phyloP scores from a whole-genome alignment of 2,113 vertebrate genomes.

The Melanotaenia duboulayi region DNA sequence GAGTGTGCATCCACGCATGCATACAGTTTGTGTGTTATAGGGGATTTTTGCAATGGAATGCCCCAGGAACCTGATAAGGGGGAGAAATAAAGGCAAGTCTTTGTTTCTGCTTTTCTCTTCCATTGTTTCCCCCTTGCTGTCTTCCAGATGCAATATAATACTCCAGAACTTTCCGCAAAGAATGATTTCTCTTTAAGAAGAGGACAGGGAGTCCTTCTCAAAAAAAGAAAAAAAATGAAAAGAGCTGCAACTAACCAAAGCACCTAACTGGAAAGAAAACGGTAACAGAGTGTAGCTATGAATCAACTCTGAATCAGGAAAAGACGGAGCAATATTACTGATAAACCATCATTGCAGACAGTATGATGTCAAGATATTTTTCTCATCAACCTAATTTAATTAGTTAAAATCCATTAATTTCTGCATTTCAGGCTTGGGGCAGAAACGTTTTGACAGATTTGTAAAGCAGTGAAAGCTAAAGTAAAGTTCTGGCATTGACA shows the following conservation, averaged over 20 bases:
- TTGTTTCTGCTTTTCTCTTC: slow-evolving; percentile 65
- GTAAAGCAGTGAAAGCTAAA: no score
- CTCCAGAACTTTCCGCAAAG: slow-evolving; percentile 34
- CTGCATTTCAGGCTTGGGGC: no score
- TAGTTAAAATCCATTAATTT: no score
- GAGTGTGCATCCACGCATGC: slow-evolving; percentile 37
- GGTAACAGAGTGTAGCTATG: background rate
- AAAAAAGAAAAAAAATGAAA: slow-evolving; percentile 11
- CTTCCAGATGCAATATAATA: slow-evolving; percentile 74
- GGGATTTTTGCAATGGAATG: slow-evolving; percentile 68
- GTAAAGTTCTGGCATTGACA: no score
- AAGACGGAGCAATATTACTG: no score
- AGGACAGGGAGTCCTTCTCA: slow-evolving; percentile 33
- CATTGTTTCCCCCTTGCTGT: slow-evolving; percentile 69
- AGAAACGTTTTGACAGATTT: no score
- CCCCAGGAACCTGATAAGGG: slow-evolving; percentile 73
- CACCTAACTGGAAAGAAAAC: slow-evolving; percentile 1
- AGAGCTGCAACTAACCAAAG: slow-evolving; percentile 16
- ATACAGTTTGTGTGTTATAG: slow-evolving; percentile 35
- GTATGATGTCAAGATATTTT: no score
- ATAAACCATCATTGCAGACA: no score
- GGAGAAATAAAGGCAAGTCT: slow-evolving; percentile 68
- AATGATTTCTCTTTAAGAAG: slow-evolving; percentile 27
- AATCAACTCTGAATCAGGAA: no score
- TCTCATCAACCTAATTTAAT: no score